Evolutionary conservation across 2,113 vertebrate genomes (phyloP).

Genomic region (Kryptolebias marmoratus): DNA sequence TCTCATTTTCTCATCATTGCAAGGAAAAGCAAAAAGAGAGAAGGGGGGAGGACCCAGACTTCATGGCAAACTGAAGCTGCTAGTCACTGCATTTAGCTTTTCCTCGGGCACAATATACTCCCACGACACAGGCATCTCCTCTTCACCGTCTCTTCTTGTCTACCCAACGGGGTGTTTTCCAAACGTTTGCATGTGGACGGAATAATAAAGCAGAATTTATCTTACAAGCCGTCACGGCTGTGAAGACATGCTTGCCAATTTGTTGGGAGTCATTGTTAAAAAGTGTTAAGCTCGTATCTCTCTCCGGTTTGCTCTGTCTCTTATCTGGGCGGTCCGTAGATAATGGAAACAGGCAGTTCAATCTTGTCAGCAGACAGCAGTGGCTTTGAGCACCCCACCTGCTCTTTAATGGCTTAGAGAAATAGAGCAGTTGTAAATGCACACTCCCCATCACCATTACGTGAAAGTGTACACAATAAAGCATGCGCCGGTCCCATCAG

Average conservation of each 20-base stretch:
- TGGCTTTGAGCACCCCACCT: conserved; percentile 64
- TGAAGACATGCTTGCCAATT: conserved; percentile 36
- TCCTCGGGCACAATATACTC: conserved; percentile 50
- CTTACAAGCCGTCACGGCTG: conserved; percentile 33
- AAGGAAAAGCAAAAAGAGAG: too few species aligned
- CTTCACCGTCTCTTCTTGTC: conserved; percentile 5
- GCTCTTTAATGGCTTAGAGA: conserved; percentile 66
- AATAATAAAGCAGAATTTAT: conserved; percentile 46
- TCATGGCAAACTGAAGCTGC: too few species aligned
- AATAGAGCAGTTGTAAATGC: conserved; percentile 64
- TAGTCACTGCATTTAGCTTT: too few species aligned
- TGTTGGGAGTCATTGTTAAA: conserved; percentile 36
- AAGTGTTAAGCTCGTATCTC: conserved; percentile 29
- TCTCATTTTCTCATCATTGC: too few species aligned
- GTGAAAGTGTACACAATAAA: conserved; percentile 58
- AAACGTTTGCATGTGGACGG: conserved; percentile 26
- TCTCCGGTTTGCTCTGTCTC: conserved; percentile 31
- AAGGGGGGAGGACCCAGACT: too few species aligned
- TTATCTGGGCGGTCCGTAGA: conserved; percentile 51
- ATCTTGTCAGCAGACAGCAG: conserved; percentile 44
- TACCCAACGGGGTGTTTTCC: conserved; percentile 32
- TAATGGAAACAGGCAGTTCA: conserved; percentile 61
- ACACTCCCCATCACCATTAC: conserved; percentile 47
- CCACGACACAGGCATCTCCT: conserved; percentile 39
- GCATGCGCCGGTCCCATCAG: conserved; percentile 44